Evolutionary conservation across 2,797 vertebrate species (phyloP).

Genomic region (Microhierax caerulescens): DNA sequence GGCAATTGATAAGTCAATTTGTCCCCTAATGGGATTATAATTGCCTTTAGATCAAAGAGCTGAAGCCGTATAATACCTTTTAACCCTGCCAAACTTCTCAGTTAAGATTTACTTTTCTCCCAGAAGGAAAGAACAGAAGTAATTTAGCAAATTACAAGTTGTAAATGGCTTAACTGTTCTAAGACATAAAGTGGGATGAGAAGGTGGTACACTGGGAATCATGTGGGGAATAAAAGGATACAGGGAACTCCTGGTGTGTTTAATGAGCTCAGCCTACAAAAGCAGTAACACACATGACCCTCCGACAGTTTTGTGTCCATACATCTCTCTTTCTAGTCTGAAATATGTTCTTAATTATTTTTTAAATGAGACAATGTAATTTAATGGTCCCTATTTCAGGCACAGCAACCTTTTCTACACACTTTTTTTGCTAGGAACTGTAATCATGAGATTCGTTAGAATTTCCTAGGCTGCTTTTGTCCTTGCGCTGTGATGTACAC

Average conservation of each 20-base stretch:
- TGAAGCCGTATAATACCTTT: background rate
- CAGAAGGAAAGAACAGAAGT: background rate
- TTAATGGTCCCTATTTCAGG: background rate
- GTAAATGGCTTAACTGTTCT: background rate
- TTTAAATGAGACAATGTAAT: background rate
- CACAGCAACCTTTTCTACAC: background rate
- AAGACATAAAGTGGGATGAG: background rate
- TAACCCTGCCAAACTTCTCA: background rate
- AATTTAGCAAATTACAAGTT: conserved; percentile 10
- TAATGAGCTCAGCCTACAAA: background rate
- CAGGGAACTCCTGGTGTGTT: background rate
- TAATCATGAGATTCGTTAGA: background rate
- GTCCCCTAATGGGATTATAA: background rate
- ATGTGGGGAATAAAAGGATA: background rate
- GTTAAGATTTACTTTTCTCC: background rate
- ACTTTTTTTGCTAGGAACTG: background rate
- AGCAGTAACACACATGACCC: background rate
- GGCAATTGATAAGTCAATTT: background rate
- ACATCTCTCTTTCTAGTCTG: background rate
- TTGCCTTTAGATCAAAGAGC: background rate
- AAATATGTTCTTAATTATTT: background rate
- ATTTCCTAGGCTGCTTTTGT: background rate
- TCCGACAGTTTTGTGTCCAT: background rate
- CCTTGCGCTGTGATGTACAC: background rate
- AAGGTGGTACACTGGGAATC: background rate